Percentiles rank a stretch among this genome's conserved stretches.
phyloP scores from a whole-genome alignment of 2,888 invertebrate species.

The Oligia fasciuncula region DNA sequence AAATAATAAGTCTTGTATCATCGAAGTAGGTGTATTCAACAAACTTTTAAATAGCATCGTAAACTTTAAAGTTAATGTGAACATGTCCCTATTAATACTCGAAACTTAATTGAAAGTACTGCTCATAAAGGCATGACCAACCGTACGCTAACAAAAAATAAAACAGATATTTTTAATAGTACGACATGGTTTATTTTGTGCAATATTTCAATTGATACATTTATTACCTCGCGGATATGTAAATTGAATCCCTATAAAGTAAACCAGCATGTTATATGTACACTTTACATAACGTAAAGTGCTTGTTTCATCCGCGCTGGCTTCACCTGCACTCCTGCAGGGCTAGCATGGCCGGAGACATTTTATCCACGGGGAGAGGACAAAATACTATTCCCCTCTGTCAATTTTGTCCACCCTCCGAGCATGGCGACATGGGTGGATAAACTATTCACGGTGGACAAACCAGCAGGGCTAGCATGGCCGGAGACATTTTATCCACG shows the following conservation, averaged over 20 bases:
- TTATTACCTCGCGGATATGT: conserved; percentile 51
- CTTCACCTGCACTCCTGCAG: conserved; percentile 51
- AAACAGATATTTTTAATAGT: conserved; percentile 8
- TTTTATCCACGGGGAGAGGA: no score
- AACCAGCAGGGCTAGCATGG: no score
- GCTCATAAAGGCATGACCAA: background rate
- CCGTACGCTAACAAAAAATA: conserved; percentile 27
- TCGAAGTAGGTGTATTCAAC: background rate
- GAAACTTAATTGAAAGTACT: conserved; percentile 10
- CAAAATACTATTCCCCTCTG: no score
- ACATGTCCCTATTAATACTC: conserved; percentile 10
- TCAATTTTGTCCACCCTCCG: no score
- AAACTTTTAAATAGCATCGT: background rate
- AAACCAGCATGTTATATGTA: conserved; percentile 37
- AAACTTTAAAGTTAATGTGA: conserved; percentile 10
- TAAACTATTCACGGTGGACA: no score
- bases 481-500: no score
- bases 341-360: no score
- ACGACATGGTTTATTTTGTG: conserved; percentile 18
- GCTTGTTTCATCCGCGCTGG: conserved; percentile 46
- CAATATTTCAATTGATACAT: conserved; percentile 50
- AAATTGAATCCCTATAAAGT: conserved; percentile 41
- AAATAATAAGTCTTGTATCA: background rate
- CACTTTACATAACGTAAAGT: conserved; percentile 44
- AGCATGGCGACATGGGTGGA: no score